phyloP scores from a whole-genome alignment of 2,797 vertebrate genomes.

The Acridotheres tristis region DNA sequence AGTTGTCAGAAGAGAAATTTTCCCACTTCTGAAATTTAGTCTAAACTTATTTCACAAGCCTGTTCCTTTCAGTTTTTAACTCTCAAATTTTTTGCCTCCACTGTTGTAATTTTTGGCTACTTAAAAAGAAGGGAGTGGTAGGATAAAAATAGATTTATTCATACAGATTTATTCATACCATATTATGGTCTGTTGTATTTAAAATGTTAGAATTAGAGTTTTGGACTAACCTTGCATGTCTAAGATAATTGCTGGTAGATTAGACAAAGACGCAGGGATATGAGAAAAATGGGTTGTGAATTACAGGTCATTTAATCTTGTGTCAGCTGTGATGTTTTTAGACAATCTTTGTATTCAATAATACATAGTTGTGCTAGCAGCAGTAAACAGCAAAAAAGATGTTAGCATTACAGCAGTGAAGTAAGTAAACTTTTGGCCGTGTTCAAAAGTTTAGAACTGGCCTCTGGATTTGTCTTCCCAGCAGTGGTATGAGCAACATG shows the following conservation, averaged over 20 bases:
- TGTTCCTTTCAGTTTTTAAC: not conserved
- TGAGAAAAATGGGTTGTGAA: not conserved
- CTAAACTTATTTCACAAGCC: not conserved
- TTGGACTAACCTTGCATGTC: not conserved
- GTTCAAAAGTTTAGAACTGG: not conserved
- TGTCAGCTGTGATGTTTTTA: not conserved
- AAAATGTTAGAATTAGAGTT: not conserved
- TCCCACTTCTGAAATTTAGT: not conserved
- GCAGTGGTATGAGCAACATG: not conserved
- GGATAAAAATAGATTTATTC: not conserved
- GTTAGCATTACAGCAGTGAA: not conserved
- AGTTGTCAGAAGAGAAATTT: not conserved
- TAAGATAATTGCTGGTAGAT: not conserved
- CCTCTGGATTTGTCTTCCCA: not conserved
- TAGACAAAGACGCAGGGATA: not conserved
- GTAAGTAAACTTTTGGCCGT: not conserved
- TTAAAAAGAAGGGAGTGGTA: not conserved
- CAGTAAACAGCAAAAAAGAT: not conserved
- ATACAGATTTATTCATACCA: not conserved
- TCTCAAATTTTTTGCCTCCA: not conserved
- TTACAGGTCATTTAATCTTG: not conserved
- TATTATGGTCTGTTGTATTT: not conserved
- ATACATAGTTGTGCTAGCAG: not conserved
- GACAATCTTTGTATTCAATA: not conserved
- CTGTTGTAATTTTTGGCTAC: not conserved